Base-by-base conservation (phyloP, 2,113 vertebrate genomes). In the Cygnus buccinator region DNA sequence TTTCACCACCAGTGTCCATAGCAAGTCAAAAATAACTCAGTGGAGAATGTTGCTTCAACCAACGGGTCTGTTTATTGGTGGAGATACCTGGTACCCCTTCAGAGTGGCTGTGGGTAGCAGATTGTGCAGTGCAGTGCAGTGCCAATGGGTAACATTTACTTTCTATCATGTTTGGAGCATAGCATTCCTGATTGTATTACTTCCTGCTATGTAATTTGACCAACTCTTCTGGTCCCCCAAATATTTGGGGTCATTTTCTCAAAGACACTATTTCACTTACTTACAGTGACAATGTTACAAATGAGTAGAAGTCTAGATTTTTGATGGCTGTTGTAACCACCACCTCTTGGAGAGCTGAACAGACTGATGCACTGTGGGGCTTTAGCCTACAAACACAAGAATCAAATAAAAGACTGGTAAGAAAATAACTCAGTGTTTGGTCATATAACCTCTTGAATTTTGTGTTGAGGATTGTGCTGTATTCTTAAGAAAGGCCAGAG, bases 371-470 rank as follows among this genome's bases (percentile, higher is more conserved):
- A 29, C 31, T 68, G 12, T 37, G 68, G 20, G 58, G 23, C 7
- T 35, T 70, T 14, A 73, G 20, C 17, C 43, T 86, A 31, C n/a
- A 48, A 74, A 59, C 48, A 65, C 8, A 89, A 28, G 33, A 58
- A 63, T 77, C 63, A 90, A 96, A 85, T 44, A 73, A 73, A 91
- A 84, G 29, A 39, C 46, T 62, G 20, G 22, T 81, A 90, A 93
- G 62, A 87, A 88, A 87, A 94, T 41, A 94, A 94, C 72, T 19
- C 35, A 66, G 25, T 81, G 26, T 96, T 96, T 94, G 77, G 20
- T 66, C 80, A 46, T 33, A 58, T 68, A 93, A 39, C 57, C 50
- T 44, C 63, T 87, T 11, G 43, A 65, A 68, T 89, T 89, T 92
- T 89, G 68, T 57, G 39, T 84, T 66, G 70, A 82, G 75, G 70